Percentiles rank a stretch among this genome's conserved stretches.
Evolutionary conservation across 2,888 invertebrate species (phyloP).

Genomic region (Chrysolina haemoptera): DNA sequence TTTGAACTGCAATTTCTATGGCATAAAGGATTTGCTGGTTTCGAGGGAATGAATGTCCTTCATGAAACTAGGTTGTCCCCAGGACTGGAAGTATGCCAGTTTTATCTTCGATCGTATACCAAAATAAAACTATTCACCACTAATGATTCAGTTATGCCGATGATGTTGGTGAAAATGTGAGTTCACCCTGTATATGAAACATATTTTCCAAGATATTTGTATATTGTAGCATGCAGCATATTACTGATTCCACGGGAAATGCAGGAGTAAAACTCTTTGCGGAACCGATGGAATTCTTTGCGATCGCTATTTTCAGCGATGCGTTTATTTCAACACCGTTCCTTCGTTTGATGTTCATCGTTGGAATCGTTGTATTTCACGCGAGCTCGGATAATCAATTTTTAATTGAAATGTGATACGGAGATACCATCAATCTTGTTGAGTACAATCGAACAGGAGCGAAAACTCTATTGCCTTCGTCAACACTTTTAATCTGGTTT

Average conservation of each 20-base stretch:
- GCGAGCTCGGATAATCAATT: constrained; percentile 33
- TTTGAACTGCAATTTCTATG: background rate
- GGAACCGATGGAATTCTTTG: constrained; percentile 5
- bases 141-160: too few relatives aligned
- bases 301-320: background rate
- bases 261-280: background rate
- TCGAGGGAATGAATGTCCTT: background rate
- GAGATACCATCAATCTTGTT: constrained; percentile 46
- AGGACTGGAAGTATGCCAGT: too few relatives aligned
- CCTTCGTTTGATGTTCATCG: background rate
- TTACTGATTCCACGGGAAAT: background rate
- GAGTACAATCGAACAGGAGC: constrained; percentile 33
- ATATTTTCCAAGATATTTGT: too few relatives aligned
- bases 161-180: too few relatives aligned
- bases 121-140: too few relatives aligned
- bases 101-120: too few relatives aligned
- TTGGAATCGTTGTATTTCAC: constrained; percentile 2
- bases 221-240: background rate
- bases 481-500: constrained; percentile 36
- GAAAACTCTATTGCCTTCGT: constrained; percentile 31
- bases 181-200: background rate
- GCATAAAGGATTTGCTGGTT: background rate
- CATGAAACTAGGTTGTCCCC: too few relatives aligned
- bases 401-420: constrained; percentile 45
- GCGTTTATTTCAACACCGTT: constrained; percentile 1